These are phyloP conservation scores for Oenanthe oenanthe DNA, from an alignment of 2,113 vertebrate genomes.

Conservation along the genomic window DNA sequence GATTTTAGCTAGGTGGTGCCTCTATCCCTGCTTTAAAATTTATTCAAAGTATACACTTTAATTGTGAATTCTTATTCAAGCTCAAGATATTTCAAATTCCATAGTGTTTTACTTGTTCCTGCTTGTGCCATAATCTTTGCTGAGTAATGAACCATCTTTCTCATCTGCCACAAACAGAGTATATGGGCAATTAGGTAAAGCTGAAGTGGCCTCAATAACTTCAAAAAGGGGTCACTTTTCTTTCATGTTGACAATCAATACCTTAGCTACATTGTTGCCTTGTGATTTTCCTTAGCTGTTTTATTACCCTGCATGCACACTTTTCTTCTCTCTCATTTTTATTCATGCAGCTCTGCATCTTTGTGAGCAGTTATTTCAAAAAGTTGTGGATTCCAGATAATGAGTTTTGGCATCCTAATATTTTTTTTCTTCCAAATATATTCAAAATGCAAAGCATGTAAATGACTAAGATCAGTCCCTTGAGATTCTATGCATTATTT, in stretches of 20 bases:
- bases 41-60: background rate
- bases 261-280: background rate
- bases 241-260: background rate
- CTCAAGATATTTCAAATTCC: background rate
- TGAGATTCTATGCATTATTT: background rate
- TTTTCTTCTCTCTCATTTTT: background rate
- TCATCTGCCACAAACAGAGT: background rate
- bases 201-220: background rate
- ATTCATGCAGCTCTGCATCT: background rate
- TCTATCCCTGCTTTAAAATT: background rate
- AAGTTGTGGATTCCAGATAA: background rate
- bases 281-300: background rate
- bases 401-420: background rate
- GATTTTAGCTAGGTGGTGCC: background rate
- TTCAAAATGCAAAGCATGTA: background rate
- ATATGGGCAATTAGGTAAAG: background rate
- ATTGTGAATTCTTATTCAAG: background rate
- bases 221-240: background rate
- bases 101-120: background rate
- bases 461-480: background rate
- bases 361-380: background rate
- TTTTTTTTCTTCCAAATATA: background rate
- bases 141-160: background rate
- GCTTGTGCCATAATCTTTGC: background rate
- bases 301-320: background rate